phyloP scores from a whole-genome alignment of 2,113 vertebrate species.

The Euleptes europaea region DNA sequence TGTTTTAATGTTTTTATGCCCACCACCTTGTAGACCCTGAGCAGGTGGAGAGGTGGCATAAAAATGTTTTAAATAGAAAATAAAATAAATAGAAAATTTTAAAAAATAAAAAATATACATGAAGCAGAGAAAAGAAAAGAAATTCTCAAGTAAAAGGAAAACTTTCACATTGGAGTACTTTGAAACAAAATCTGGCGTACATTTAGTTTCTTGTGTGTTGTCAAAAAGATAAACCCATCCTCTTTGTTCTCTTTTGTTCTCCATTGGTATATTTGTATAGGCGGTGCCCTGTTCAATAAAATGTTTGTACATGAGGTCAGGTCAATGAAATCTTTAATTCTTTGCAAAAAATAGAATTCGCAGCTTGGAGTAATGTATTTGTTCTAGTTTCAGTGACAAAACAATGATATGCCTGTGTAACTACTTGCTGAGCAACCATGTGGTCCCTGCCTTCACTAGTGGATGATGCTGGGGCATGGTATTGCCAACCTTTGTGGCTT shows the following conservation, averaged over 20 bases:
- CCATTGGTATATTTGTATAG: neutral
- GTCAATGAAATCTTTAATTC: neutral
- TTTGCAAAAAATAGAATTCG: neutral
- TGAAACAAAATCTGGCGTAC: neutral
- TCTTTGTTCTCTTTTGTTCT: neutral
- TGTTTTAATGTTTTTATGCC: too few relatives aligned
- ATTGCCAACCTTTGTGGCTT: neutral
- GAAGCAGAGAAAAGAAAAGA: neutral
- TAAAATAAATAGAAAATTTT: too few relatives aligned
- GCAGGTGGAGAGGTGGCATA: too few relatives aligned
- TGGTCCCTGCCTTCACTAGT: neutral
- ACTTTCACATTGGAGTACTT: neutral
- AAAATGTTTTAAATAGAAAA: too few relatives aligned
- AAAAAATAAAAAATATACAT: too few relatives aligned
- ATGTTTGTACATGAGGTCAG: neutral
- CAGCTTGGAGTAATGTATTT: neutral
- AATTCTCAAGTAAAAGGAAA: neutral
- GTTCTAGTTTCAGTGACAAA: neutral
- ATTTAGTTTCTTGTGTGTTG: constrained; percentile 18
- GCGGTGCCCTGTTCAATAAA: neutral
- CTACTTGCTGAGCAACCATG: neutral
- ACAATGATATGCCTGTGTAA: neutral
- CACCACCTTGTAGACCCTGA: too few relatives aligned
- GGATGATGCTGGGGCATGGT: neutral
- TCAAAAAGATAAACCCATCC: neutral